Evolutionary conservation across 2,888 invertebrate genomes (phyloP), one percentile per base, ranked within the genome.

Genomic region (Cephonodes hylas): DNA sequence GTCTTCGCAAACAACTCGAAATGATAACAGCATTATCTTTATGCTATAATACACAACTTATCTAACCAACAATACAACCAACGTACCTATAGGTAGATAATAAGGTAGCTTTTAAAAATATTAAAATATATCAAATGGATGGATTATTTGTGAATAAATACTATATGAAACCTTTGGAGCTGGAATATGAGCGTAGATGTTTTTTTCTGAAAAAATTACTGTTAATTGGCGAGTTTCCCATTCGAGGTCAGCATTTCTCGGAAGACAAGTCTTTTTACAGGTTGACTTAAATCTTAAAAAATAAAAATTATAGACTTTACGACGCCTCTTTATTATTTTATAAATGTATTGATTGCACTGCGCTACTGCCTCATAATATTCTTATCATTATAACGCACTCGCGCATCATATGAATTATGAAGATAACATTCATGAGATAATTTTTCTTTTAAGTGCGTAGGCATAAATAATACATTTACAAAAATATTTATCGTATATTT

Each of bases 21-120:
- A 67, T 60, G 64, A 67, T 74, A 74, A 71, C 66, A 67, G 62
- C 59, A 42, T 27, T 57, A 63, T 58, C 45, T 58, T 60, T 56
- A 68, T 65, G 44, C 23, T 64, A 64, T 59, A 61, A 61, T 59
- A 31, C 61, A 46, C 60, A 61, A n/a, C 59, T 59, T 68, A 64
- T 61, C 61, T 70, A 70, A 42, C 65, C 58, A 69, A 73, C 65
- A 66, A 62, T 65, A 68, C 66, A 76, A 71, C 68, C 65, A 56
- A 63, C 63, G 48, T 23, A n/a, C n/a, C n/a, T n/a, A 48, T 62
- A 65, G 61, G 56, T 63, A 64, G 42, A 60, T 63, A 63, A 46
- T 53, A 62, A 62, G 38, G 65, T 65, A 63, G 61, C 63, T 59
- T 64, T 66, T 65, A 65, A 63, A 64, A 66, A 15, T 38, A 62